Base-by-base conservation (phyloP, 2,113 vertebrate species). In the Cariama cristata region DNA sequence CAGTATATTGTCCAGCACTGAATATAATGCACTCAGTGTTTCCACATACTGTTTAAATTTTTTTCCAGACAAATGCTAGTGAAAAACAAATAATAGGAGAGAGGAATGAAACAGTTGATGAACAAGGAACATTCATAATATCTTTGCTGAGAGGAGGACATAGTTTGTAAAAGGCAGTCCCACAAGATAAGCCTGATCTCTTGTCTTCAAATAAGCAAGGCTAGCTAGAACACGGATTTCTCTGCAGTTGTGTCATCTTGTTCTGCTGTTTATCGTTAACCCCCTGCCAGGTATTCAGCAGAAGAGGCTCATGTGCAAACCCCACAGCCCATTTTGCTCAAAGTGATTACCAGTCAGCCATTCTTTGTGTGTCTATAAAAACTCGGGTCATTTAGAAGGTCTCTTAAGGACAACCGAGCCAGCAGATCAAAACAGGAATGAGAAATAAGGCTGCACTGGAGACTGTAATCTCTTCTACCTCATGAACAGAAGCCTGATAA, bases 391-490 rank as follows among this genome's bases (percentile, higher is more conserved):
- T 47, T 71, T 23, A 12, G 21, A 13, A 42, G 12, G 32, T 44
- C 2, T 53, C 14, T 27, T 18, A 33, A 27, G 26, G 84, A 27
- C 13, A 47, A 15, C 14, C 0, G 4, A 45, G 10, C 5, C 10
- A 30, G 26, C 16, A 71, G 20, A 40, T 5, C 5, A 8, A 22
- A 42, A 15, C 2, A 5, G 10, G 10, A 7, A 5, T 17, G 11
- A 24, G 22, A 73, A 73, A 11, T 27, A 18, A 17, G 21, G 40
- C 22, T 58, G 9, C 0, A 4, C 2, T 0, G 1, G 21, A 33
- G 32, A 11, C 20, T n/a, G 21, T 28, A 18, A 23, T 80, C 8
- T 6, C 24, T 32, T 44, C 30, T 64, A 4, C 12, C 10, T 56
- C 3, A 1, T 3, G 30, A 47, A 79, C 18, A 33, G 11, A 6